These are phyloP conservation scores for Steinernema carpocapsae DNA, from an alignment of 2,888 invertebrate genomes.

Conservation along the genomic window DNA sequence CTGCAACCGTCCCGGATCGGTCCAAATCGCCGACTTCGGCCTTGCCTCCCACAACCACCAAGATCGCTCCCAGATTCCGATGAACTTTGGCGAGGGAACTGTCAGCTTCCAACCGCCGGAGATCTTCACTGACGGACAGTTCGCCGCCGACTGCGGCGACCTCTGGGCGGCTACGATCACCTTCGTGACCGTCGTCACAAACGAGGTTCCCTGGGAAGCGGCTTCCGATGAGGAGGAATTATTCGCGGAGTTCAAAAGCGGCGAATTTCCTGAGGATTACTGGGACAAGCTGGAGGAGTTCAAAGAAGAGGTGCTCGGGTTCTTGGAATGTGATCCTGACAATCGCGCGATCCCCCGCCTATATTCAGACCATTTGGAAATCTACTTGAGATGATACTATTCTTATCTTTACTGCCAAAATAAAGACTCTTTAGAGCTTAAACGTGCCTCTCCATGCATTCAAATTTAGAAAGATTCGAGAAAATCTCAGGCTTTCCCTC, in stretches of 20 bases:
- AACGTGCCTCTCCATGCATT: too few species aligned
- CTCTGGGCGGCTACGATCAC: background rate
- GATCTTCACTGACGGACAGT: background rate
- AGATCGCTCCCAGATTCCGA: background rate
- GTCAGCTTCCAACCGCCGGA: background rate
- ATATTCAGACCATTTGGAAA: too few species aligned
- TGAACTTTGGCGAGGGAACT: too few species aligned
- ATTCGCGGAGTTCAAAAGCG: background rate
- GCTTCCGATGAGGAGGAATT: background rate
- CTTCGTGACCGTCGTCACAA: background rate
- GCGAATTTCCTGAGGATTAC: background rate
- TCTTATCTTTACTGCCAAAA: too few species aligned
- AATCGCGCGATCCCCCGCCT: too few species aligned
- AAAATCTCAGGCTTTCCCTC: too few species aligned
- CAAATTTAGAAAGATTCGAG: too few species aligned
- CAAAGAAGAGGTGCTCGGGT: too few species aligned
- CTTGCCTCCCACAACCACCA: background rate
- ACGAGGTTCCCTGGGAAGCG: background rate
- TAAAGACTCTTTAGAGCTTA: too few species aligned
- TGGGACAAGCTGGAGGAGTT: background rate
- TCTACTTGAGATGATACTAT: too few species aligned
- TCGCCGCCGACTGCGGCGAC: background rate
- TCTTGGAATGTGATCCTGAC: too few species aligned
- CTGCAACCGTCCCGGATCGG: too few species aligned
- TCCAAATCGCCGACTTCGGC: slow-evolving; percentile 21